Percentiles rank a stretch among this genome's conserved stretches.
These are phyloP conservation scores for Battus philenor DNA, from an alignment of 1,140 invertebrate species.

Conservation along the genomic window DNA sequence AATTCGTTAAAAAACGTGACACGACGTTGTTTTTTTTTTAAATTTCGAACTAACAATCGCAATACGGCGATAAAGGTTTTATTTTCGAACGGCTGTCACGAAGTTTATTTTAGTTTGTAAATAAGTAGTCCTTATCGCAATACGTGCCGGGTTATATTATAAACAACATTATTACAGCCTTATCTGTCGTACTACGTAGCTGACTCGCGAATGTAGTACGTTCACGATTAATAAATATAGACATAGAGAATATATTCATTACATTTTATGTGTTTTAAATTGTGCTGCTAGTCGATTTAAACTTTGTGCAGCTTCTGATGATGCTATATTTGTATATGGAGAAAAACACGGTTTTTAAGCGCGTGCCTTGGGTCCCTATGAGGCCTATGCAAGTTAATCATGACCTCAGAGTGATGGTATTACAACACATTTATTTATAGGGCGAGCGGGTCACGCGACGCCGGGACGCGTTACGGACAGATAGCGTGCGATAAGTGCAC, in stretches of 20 bases:
- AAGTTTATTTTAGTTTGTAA: conserved; percentile 1
- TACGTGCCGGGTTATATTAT: conserved; percentile 6
- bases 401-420: conserved; percentile 2
- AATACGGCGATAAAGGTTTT: conserved; percentile 1
- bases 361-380: not conserved
- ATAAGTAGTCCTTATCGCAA: not conserved
- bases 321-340: no score
- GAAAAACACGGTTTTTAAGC: no score
- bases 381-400: not conserved
- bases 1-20: conserved; percentile 2
- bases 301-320: no score
- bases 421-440: conserved; percentile 1
- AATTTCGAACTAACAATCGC: not conserved
- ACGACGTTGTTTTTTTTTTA: conserved; percentile 5
- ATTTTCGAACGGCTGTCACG: conserved; percentile 8
- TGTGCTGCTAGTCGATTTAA: no score
- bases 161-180: conserved; percentile 4
- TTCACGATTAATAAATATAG: no score
- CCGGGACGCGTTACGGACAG: not conserved
- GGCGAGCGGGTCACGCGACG: not conserved
- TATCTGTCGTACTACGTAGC: no score
- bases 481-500: conserved; percentile 7
- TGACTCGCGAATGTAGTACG: no score
- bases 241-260: no score
- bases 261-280: no score